These are phyloP conservation scores for Drepana falcataria DNA, from an alignment of 2,888 invertebrate genomes.

Conservation along the genomic window DNA sequence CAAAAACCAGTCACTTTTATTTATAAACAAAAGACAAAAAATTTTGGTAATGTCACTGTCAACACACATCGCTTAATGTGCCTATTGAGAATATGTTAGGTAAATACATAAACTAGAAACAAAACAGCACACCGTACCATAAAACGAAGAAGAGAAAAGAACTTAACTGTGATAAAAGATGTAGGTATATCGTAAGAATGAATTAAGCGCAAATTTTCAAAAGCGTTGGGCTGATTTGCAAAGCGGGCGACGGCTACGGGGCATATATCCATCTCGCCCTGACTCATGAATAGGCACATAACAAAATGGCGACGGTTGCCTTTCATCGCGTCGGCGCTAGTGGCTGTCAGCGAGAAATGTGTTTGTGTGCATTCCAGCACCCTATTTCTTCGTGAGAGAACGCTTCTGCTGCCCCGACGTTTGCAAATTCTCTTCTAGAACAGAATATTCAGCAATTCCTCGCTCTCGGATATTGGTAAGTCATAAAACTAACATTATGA, in stretches of 20 bases:
- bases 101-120: too few relatives aligned
- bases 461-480: conserved; percentile 6
- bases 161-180: too few relatives aligned
- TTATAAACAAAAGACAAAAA: too few relatives aligned
- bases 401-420: conserved; percentile 20
- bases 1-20: too few relatives aligned
- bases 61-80: too few relatives aligned
- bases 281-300: conserved; percentile 37
- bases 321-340: conserved; percentile 18
- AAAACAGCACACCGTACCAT: too few relatives aligned
- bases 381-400: conserved; percentile 38
- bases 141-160: too few relatives aligned
- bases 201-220: too few relatives aligned
- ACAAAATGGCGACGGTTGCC: conserved; percentile 60
- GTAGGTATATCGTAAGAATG: too few relatives aligned
- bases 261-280: conserved; percentile 33
- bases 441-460: conserved; percentile 8
- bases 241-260: neutral
- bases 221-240: neutral
- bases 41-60: too few relatives aligned
- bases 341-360: conserved; percentile 3
- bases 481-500: neutral
- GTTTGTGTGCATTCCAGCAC: conserved; percentile 31
- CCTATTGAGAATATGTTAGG: too few relatives aligned
- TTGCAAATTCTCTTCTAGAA: conserved; percentile 8